Evolutionary conservation across 2,113 vertebrate species (phyloP).

Genomic region (Forbesichthys papilliferus): DNA sequence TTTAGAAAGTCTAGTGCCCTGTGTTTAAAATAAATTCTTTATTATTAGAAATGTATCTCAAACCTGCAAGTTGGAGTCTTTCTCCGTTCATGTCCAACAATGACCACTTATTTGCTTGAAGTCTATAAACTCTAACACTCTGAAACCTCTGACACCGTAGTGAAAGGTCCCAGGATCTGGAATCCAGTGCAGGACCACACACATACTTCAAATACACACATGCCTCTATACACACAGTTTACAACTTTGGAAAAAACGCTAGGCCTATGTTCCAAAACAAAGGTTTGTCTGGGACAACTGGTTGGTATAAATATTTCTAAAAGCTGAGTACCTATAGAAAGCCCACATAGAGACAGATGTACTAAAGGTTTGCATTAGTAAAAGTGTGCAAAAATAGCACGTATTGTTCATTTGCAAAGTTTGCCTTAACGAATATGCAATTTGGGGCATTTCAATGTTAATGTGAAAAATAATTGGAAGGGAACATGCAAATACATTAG

Average conservation of each 20-base stretch:
- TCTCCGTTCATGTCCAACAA: slow-evolving; percentile 30
- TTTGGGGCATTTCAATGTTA: too few relatives aligned
- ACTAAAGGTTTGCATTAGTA: too few relatives aligned
- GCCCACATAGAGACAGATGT: not conserved
- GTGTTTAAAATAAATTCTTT: not conserved
- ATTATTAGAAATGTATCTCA: not conserved
- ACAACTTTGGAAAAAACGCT: slow-evolving; percentile 35
- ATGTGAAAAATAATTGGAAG: too few relatives aligned
- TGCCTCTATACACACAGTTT: slow-evolving; percentile 12
- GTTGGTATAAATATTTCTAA: not conserved
- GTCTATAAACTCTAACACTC: slow-evolving; percentile 42
- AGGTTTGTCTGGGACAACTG: not conserved
- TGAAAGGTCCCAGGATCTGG: slow-evolving; percentile 30
- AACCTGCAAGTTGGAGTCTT: not conserved
- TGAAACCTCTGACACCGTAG: slow-evolving; percentile 28
- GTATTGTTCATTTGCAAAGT: too few relatives aligned
- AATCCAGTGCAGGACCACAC: slow-evolving; percentile 51
- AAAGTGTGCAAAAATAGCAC: too few relatives aligned
- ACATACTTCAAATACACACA: slow-evolving; percentile 35
- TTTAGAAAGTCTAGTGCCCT: slow-evolving; percentile 53
- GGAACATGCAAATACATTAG: too few relatives aligned
- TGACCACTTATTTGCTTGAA: slow-evolving; percentile 29
- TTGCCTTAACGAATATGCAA: too few relatives aligned
- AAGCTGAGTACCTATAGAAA: slow-evolving; percentile 14
- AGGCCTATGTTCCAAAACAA: not conserved